phyloP scores from a whole-genome alignment of 2,113 vertebrate species.

The Meles meles region DNA sequence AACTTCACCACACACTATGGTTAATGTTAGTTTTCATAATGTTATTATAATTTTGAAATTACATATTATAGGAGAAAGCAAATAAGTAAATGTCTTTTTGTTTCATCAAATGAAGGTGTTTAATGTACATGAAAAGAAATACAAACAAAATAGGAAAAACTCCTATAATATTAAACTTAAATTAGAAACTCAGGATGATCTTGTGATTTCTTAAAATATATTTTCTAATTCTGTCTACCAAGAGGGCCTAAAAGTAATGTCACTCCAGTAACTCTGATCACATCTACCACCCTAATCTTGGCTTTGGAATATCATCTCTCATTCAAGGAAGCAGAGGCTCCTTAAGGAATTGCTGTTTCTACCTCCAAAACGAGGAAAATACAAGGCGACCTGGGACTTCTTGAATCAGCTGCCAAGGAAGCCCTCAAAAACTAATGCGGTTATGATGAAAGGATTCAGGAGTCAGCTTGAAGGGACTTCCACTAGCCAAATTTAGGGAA shows the following conservation, averaged over 20 bases:
- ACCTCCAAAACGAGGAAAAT: background rate
- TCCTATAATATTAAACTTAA: background rate
- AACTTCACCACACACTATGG: background rate
- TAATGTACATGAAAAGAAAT: background rate
- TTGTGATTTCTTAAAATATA: background rate
- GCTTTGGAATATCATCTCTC: background rate
- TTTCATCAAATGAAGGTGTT: background rate
- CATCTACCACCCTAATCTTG: background rate
- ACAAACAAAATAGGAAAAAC: background rate
- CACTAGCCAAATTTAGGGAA: background rate
- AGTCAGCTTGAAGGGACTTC: background rate
- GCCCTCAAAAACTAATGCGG: background rate
- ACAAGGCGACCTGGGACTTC: background rate
- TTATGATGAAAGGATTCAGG: background rate
- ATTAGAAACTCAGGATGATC: background rate
- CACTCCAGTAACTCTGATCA: background rate
- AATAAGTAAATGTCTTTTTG: background rate
- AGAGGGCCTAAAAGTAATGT: background rate
- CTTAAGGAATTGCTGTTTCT: background rate
- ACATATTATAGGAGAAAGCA: background rate
- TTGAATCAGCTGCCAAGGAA: background rate
- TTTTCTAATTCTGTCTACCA: background rate
- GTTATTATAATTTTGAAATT: background rate
- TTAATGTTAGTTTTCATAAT: conserved; percentile 22
- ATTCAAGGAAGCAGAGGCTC: background rate